phyloP scores from a whole-genome alignment of 2,888 invertebrate species.

The Corbicula japonica region DNA sequence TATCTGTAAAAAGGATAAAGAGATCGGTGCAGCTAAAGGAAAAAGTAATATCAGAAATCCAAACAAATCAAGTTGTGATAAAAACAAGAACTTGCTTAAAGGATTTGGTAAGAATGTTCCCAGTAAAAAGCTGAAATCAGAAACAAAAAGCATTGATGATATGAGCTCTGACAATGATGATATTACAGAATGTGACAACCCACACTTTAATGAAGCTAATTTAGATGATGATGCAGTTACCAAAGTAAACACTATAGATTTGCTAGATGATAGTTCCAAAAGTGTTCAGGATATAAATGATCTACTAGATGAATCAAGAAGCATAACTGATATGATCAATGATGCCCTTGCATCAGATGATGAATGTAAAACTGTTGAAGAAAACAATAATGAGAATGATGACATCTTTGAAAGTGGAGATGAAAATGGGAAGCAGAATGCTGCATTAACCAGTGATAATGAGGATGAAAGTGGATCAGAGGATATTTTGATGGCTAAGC shows the following conservation, averaged over 20 bases:
- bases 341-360: constrained; percentile 44
- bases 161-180: not conserved
- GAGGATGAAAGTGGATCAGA: not conserved
- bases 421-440: not conserved
- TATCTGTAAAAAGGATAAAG: no score
- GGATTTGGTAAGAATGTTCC: no score
- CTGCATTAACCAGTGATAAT: not conserved
- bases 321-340: constrained; percentile 54
- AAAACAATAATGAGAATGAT: not conserved
- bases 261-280: not conserved
- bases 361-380: not conserved
- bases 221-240: not conserved
- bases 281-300: constrained; percentile 44
- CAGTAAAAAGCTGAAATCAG: not conserved
- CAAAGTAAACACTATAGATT: not conserved
- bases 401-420: not conserved
- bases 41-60: no score
- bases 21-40: no score
- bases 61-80: no score
- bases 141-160: not conserved
- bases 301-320: constrained; percentile 34
- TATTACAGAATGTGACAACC: not conserved
- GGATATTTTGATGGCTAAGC: not conserved
- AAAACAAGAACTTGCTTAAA: no score
- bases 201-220: not conserved